Percentiles rank a stretch among this genome's conserved stretches.
phyloP scores from a whole-genome alignment of 1,140 invertebrate genomes.

The Dendroctonus ponderosae region DNA sequence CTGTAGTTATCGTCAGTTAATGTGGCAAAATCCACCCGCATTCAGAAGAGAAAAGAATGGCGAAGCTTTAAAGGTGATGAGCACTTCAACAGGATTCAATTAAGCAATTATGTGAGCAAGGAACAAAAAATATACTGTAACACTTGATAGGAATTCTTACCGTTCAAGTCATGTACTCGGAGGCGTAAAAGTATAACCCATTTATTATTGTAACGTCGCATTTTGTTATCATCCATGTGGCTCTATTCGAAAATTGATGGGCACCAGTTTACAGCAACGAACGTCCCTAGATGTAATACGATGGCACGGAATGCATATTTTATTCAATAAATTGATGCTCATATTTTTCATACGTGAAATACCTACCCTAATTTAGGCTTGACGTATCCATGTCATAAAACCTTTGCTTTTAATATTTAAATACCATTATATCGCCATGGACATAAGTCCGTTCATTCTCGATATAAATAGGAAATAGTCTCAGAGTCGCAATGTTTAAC shows the following conservation, averaged over 20 bases:
- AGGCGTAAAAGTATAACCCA: slow-evolving; percentile 20
- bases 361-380: slow-evolving; percentile 19
- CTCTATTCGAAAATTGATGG: slow-evolving; percentile 30
- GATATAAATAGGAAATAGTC: slow-evolving; percentile 9
- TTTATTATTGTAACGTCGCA: slow-evolving; percentile 29
- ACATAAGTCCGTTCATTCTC: slow-evolving; percentile 1
- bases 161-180: slow-evolving; percentile 6
- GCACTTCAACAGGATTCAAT: too few relatives aligned
- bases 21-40: too few relatives aligned
- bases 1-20: too few relatives aligned
- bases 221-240: slow-evolving; percentile 24
- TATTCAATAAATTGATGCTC: slow-evolving; percentile 32
- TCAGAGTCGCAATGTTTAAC: slow-evolving; percentile 4
- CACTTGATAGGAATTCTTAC: slow-evolving; percentile 4
- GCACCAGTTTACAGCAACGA: slow-evolving; percentile 24
- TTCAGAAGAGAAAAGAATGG: too few relatives aligned
- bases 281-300: slow-evolving; percentile 23
- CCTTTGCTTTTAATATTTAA: slow-evolving; percentile 20
- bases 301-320: slow-evolving; percentile 33
- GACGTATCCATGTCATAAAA: slow-evolving; percentile 14
- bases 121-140: too few relatives aligned
- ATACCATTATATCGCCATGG: slow-evolving; percentile 9
- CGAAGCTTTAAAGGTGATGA: too few relatives aligned
- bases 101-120: too few relatives aligned
- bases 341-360: slow-evolving; percentile 25